A percentile compares a stretch with the other conserved stretches of the same genome.
These are phyloP conservation scores for Pelusios castaneus DNA, from an alignment of 2,113 vertebrate species.

Conservation along the genomic window DNA sequence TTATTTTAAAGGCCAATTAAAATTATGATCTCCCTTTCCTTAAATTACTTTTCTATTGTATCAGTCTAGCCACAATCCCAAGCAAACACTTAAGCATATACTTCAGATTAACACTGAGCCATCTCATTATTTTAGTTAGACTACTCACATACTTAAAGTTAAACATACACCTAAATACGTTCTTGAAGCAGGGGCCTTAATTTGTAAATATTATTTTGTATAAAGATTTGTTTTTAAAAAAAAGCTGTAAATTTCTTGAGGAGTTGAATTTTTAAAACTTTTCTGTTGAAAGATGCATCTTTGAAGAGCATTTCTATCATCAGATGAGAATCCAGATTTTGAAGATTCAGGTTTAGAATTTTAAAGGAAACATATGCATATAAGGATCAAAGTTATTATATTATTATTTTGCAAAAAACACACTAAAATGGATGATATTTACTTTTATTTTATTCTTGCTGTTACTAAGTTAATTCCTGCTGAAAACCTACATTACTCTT, in stretches of 20 bases:
- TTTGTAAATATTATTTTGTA: background rate
- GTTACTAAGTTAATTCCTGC: background rate
- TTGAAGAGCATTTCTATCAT: constrained; percentile 1
- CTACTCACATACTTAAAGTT: background rate
- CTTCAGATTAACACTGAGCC: background rate
- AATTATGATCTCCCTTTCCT: background rate
- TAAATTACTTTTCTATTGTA: background rate
- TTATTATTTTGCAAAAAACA: background rate
- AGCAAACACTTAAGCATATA: background rate
- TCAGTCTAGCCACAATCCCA: background rate
- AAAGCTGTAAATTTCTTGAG: background rate
- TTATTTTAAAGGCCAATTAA: background rate
- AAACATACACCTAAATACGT: fast-evolving
- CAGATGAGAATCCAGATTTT: background rate
- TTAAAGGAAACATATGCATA: background rate
- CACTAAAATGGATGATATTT: background rate
- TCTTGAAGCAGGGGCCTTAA: background rate
- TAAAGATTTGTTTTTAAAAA: background rate
- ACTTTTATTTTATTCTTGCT: background rate
- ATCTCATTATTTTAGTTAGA: background rate
- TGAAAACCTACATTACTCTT: background rate
- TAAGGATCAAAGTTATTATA: background rate
- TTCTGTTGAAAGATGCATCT: background rate
- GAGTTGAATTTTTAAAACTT: background rate
- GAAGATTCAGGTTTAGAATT: constrained; percentile 1